Conservation (phyloP, 2,888 invertebrate genomes). For the Laothoe populi region DNA sequence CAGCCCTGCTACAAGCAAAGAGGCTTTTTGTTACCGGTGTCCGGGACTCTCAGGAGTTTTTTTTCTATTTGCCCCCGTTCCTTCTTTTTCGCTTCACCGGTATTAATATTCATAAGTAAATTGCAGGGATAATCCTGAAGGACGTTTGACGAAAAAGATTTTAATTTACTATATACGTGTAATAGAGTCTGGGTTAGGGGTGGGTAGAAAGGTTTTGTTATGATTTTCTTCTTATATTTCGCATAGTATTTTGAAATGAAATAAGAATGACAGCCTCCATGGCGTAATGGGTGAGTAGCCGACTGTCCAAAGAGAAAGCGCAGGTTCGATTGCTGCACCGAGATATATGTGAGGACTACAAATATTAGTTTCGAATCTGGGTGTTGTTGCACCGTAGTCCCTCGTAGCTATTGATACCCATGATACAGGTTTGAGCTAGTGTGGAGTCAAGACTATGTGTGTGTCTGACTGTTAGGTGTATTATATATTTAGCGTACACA, state of each 20-base stretch:
- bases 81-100: conserved; percentile 61
- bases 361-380: not conserved
- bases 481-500: no score
- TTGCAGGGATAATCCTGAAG: conserved; percentile 65
- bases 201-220: not conserved
- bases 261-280: no score
- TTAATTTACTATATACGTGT: conserved; percentile 29
- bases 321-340: no score
- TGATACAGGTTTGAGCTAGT: no score
- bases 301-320: not conserved
- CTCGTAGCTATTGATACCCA: no score
- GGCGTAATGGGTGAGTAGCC: not conserved
- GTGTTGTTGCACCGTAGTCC: no score
- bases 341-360: not conserved
- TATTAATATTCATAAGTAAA: conserved; percentile 84
- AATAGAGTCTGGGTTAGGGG: conserved; percentile 13
- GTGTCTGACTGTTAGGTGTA: no score
- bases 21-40: conserved; percentile 72
- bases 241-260: not conserved
- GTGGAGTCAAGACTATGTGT: no score
- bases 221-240: not conserved
- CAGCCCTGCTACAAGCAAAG: conserved; percentile 36
- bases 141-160: conserved; percentile 37
- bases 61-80: conserved; percentile 49
- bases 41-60: conserved; percentile 49